phyloP scores from a whole-genome alignment of 1,140 invertebrate species.

The Zaprionus camerounensis region DNA sequence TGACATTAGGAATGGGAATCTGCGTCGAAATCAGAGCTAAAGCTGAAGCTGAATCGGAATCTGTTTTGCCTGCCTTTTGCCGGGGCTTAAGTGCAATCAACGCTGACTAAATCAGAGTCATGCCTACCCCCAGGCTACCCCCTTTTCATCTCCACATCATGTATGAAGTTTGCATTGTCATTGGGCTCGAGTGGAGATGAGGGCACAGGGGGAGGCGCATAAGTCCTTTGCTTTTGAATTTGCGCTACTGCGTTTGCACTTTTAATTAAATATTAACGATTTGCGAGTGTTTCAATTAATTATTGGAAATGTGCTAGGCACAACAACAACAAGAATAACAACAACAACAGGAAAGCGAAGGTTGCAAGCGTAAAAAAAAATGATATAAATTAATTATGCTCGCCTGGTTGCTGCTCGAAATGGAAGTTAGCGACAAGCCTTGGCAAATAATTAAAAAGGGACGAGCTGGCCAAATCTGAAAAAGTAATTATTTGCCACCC shows the following conservation, averaged over 20 bases:
- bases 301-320: conserved; percentile 56
- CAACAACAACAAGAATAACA: conserved; percentile 9
- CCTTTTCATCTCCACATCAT: neutral
- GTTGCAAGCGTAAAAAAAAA: conserved; percentile 34
- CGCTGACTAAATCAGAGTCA: conserved; percentile 43
- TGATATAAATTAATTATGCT: conserved; percentile 78
- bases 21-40: conserved; percentile 27
- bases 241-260: conserved; percentile 14
- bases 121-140: conserved; percentile 8
- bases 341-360: conserved; percentile 6
- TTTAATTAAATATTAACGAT: conserved; percentile 52
- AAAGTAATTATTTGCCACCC: conserved; percentile 74
- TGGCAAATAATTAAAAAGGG: conserved; percentile 79
- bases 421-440: conserved; percentile 61
- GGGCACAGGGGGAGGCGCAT: neutral
- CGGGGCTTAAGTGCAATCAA: conserved; percentile 69
- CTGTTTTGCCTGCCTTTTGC: conserved; percentile 39
- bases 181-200: neutral
- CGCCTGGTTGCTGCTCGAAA: conserved; percentile 40
- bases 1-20: conserved; percentile 50
- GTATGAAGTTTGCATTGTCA: conserved; percentile 41
- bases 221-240: conserved; percentile 24
- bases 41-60: conserved; percentile 40
- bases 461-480: conserved; percentile 68
- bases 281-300: conserved; percentile 63